Percentiles rank a stretch among this genome's conserved stretches.
Conservation (phyloP, 2,888 invertebrate genomes). For the Aphidius colemani region DNA sequence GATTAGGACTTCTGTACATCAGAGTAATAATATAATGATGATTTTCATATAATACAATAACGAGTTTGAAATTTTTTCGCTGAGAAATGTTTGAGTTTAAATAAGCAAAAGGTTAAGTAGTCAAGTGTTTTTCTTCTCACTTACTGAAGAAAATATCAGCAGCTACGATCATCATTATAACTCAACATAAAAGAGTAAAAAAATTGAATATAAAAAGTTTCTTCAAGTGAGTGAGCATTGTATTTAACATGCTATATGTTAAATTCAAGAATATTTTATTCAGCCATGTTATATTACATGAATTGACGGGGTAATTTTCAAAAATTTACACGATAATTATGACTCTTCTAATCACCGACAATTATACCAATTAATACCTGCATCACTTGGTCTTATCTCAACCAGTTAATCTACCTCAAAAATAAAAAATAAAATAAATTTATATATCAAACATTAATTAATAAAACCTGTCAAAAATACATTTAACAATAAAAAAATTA, state of each 20-base stretch:
- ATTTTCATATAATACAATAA: neutral
- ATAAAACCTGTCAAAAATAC: constrained; percentile 18
- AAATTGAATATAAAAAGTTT: too few species aligned
- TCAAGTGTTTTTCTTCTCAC: constrained; percentile 8
- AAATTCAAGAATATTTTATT: too few species aligned
- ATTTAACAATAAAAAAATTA: neutral
- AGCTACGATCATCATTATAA: neutral
- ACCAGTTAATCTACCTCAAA: constrained; percentile 42
- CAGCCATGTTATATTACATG: constrained; percentile 36
- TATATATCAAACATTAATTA: neutral
- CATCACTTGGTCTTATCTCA: constrained; percentile 53
- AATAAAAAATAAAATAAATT: constrained; percentile 3
- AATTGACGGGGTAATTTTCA: constrained; percentile 44
- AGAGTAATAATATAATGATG: neutral
- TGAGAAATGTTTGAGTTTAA: neutral
- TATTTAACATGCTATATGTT: too few species aligned
- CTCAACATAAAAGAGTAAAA: too few species aligned
- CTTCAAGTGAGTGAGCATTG: too few species aligned
- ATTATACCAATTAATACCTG: constrained; percentile 55
- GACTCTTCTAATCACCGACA: constrained; percentile 58
- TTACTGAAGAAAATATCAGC: neutral
- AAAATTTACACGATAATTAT: constrained; percentile 46
- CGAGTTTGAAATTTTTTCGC: neutral
- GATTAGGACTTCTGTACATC: neutral
- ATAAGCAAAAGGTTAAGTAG: constrained; percentile 14